Evolutionary conservation across 2,113 vertebrate genomes (phyloP).

Genomic region (Gadus macrocephalus): DNA sequence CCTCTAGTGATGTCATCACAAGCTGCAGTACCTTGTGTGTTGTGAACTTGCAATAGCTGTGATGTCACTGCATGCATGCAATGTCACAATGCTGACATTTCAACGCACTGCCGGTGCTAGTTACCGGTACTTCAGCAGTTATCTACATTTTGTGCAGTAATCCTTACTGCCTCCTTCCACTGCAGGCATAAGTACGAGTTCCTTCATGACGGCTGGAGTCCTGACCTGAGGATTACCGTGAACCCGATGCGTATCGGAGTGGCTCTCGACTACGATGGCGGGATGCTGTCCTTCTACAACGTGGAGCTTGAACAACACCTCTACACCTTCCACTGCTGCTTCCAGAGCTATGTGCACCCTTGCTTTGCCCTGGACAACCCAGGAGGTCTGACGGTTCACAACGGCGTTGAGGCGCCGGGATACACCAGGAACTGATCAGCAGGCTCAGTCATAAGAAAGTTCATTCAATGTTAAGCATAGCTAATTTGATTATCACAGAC

Average conservation of each 20-base stretch:
- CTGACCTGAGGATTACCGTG: conserved; percentile 69
- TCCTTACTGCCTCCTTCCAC: background rate
- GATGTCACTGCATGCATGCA: too few species aligned
- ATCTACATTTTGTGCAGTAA: too few species aligned
- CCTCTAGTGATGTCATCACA: too few species aligned
- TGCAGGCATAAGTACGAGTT: conserved; percentile 88
- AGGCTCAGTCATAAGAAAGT: background rate
- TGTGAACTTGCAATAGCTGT: too few species aligned
- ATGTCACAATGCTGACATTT: too few species aligned
- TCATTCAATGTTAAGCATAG: background rate
- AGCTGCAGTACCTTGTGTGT: too few species aligned
- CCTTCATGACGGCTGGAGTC: conserved; percentile 78
- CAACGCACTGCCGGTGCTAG: too few species aligned
- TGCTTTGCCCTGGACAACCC: conserved; percentile 89
- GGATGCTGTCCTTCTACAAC: conserved; percentile 86
- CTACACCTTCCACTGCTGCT: conserved; percentile 76
- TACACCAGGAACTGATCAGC: conserved; percentile 42
- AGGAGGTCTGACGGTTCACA: conserved; percentile 76
- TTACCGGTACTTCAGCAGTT: too few species aligned
- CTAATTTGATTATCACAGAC: background rate
- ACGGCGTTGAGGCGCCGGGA: conserved; percentile 67
- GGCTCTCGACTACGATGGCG: conserved; percentile 80
- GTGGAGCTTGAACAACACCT: conserved; percentile 83
- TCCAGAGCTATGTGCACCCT: conserved; percentile 80
- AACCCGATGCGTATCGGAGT: conserved; percentile 73